These are phyloP conservation scores for Papilio polyxenes DNA, from an alignment of 1,140 invertebrate genomes.

Conservation along the genomic window DNA sequence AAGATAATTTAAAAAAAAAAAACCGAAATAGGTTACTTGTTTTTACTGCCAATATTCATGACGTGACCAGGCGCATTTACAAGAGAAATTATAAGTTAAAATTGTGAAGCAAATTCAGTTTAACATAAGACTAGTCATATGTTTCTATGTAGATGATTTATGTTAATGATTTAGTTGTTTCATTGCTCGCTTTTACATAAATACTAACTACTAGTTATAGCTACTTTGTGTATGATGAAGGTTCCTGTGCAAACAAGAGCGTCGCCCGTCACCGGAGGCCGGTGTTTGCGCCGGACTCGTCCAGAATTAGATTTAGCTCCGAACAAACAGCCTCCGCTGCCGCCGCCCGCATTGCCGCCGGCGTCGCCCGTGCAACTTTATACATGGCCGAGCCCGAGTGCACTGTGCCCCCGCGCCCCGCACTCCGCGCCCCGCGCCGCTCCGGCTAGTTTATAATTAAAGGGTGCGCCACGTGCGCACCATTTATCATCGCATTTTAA, in stretches of 20 bases:
- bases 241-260: not conserved
- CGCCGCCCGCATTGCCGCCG: not conserved
- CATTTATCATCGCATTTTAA: constrained; percentile 60
- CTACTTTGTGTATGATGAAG: not conserved
- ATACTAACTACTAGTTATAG: too few relatives aligned
- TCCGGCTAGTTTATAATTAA: constrained; percentile 19
- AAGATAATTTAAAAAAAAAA: too few relatives aligned
- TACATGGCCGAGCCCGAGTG: not conserved
- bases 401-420: not conserved
- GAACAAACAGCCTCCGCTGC: not conserved
- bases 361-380: not conserved
- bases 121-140: too few relatives aligned
- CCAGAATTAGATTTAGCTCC: constrained; percentile 11
- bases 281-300: constrained; percentile 1
- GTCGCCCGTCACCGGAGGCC: not conserved
- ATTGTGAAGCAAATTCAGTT: too few relatives aligned
- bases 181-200: too few relatives aligned
- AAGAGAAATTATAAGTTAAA: too few relatives aligned
- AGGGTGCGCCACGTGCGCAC: constrained; percentile 43
- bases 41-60: too few relatives aligned
- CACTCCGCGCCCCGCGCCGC: not conserved
- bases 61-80: too few relatives aligned
- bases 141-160: too few relatives aligned
- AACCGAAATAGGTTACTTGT: too few relatives aligned
- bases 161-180: too few relatives aligned